These are phyloP conservation scores for Pyrocephalus nanus DNA, from an alignment of 2,797 vertebrate genomes.

Conservation along the genomic window DNA sequence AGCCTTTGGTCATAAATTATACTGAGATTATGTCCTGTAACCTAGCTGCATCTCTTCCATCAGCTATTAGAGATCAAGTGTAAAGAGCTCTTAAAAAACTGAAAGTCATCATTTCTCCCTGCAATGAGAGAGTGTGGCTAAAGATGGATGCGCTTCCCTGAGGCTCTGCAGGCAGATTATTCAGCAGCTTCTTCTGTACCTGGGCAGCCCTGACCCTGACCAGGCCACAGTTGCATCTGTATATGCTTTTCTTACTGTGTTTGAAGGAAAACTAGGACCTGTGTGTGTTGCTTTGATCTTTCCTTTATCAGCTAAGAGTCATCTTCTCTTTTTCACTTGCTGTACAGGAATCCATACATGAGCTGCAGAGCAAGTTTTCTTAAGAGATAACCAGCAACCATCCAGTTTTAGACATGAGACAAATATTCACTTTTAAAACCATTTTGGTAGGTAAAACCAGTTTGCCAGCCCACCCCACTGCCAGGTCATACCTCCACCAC, in stretches of 20 bases:
- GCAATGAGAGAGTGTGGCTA: background rate
- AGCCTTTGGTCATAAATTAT: conserved; percentile 41
- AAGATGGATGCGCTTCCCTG: background rate
- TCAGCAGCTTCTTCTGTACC: background rate
- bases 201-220: background rate
- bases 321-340: background rate
- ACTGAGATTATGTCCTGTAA: background rate
- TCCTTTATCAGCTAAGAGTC: background rate
- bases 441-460: background rate
- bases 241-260: background rate
- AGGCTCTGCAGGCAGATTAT: background rate
- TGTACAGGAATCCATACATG: background rate
- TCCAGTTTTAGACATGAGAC: background rate
- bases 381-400: background rate
- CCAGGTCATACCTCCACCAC: background rate
- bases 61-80: background rate
- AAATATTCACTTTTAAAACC: background rate
- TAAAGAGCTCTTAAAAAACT: background rate
- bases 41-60: background rate
- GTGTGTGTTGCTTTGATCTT: background rate
- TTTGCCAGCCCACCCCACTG: background rate
- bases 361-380: background rate
- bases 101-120: background rate
- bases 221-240: background rate
- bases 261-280: background rate